A percentile compares a stretch with the other conserved stretches of the same genome.
Conservation (phyloP, 2,113 vertebrate genomes). For the Gobiocypris rarus region DNA sequence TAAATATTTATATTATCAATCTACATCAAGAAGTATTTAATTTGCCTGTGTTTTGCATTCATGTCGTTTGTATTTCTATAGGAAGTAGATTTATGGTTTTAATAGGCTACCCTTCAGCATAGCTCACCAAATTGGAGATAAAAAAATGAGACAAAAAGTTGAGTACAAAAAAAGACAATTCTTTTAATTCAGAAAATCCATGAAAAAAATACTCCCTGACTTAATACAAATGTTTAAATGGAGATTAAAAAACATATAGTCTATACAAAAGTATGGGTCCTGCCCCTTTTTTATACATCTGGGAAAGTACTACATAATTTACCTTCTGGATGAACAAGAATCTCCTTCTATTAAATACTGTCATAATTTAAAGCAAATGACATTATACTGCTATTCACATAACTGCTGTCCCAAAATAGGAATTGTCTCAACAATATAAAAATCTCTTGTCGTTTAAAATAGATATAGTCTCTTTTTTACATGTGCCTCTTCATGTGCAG, state of each 20-base stretch:
- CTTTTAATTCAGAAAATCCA: constrained; percentile 34
- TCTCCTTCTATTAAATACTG: constrained; percentile 74
- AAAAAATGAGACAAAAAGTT: constrained; percentile 17
- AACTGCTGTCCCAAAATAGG: constrained; percentile 56
- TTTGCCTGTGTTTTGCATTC: neutral
- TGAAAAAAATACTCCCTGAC: constrained; percentile 58
- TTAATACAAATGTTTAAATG: constrained; percentile 62
- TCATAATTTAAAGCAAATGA: constrained; percentile 73
- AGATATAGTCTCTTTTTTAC: constrained; percentile 66
- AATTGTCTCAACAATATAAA: constrained; percentile 55
- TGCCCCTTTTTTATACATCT: constrained; percentile 68
- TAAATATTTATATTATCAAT: neutral
- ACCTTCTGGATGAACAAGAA: constrained; percentile 52
- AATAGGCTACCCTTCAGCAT: neutral
- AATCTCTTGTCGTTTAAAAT: constrained; percentile 35
- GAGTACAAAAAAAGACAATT: constrained; percentile 31
- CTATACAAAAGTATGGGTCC: constrained; percentile 71
- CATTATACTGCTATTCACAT: constrained; percentile 60
- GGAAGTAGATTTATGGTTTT: neutral
- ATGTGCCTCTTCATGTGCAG: constrained; percentile 95
- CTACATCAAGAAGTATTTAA: neutral
- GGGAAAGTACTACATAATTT: constrained; percentile 69
- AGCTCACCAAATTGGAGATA: neutral
- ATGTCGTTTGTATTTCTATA: neutral
- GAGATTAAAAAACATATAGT: constrained; percentile 50